Evolutionary conservation across 1,140 invertebrate species (phyloP), one percentile per base, ranked within the genome.

Genomic region (Leptonema lineaticorne): DNA sequence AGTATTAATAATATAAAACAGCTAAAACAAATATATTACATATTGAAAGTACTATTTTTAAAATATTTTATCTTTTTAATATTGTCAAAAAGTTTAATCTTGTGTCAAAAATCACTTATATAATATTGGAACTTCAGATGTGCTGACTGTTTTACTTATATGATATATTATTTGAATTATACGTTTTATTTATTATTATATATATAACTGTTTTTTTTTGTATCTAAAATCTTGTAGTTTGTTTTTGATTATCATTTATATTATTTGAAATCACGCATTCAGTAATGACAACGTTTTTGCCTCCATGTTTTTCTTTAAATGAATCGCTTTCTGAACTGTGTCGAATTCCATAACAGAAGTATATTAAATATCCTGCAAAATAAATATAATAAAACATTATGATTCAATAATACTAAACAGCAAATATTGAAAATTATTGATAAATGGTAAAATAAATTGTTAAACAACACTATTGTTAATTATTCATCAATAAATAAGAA

Each of bases 361-460:
- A 73, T 58, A 73, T 73, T 11, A 68, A 11, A 41, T 73, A 73
- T 22, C 71, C 71, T 73, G 29, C 48, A 67, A 26, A 57, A 60
- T 37, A 18, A 62, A 60, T 59, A 58, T 16, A 18, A n/a, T 64
- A 18, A 3, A 64, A 6, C 48, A 9, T 20, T 2, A 14, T 8
- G 18, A n/a, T n/a, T 7, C 3, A 7, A 4, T 45, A 22, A 33
- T 33, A 33, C n/a, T 33, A 33, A 33, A 5, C 30, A 33, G 5
- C 30, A 33, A 33, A 11, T 33, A 33, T 11, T 6, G 30, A 33
- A n/a, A n/a, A 33, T 33, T 33, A 33, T 33, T 6, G 5, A 6
- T 33, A 6, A 11, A 33, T 33, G 5, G 30, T 33, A 33, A 33
- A 33, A 33, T 6, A 33, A 33, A 33, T 6, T 5, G 5, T 6